Evolutionary conservation across 2,797 vertebrate genomes (phyloP), one percentile per base, ranked within the genome.

Genomic region (Bovichtus variegatus): DNA sequence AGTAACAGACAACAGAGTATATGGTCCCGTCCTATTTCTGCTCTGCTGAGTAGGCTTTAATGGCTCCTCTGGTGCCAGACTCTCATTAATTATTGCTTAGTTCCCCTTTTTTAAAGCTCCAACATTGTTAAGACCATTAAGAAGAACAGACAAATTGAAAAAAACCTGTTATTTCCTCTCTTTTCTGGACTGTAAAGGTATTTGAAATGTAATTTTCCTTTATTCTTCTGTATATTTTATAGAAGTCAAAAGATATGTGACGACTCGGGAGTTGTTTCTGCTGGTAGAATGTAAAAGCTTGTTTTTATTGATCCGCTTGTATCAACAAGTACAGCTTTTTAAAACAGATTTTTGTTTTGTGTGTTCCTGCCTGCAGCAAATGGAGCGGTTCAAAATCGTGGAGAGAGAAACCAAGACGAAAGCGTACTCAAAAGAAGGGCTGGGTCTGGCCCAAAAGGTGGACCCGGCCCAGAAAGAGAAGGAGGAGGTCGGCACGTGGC

Each of bases 361-460:
- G 2, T 73, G 15, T 5, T 5, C 79, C 1, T 55, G 27, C 15
- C 9, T 63, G 59, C 92, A 98, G 97, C 97, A 98, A 97, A 98
- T 98, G 97, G 97, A 98, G 88, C 95, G 97, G 72, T 98, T 98
- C 92, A 98, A 98, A 88, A 95, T 97, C 5, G 97, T 98, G 63
- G 97, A 98, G 62, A 87, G 97, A 78, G 97, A 98, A 92, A 97
- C 97, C 46, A 98, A 98, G 94, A 98, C 97, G 1, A 98, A 98
- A 88, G 97, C 97, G 1, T 98, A 98, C 77, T 97, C 97, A 2
- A 98, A 98, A 92, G 97, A 98, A 87, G 97, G 97, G 3, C 89
- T 98, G 34, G 97, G 97, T 16, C 95, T 97, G 50, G 97, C 97
- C 0, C 97, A 96, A 90, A 98, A 98, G 92, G 96, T 98, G 53